These are phyloP conservation scores for Drosophila antonietae DNA, from an alignment of 2,888 invertebrate species.

Conservation along the genomic window DNA sequence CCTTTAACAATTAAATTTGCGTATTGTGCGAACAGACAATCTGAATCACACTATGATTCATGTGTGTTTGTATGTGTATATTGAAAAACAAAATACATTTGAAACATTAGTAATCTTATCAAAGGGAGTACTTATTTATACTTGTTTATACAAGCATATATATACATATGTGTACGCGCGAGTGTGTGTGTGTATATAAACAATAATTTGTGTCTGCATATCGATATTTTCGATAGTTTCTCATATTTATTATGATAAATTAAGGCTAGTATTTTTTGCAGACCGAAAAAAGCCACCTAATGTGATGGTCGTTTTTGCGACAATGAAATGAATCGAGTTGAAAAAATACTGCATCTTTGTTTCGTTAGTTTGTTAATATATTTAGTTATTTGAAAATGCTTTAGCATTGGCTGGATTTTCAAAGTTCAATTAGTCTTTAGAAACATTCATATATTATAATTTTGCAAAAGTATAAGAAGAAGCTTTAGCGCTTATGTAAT, in stretches of 20 bases:
- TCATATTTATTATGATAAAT: background rate
- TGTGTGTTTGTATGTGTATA: slow-evolving; percentile 28
- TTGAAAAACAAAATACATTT: slow-evolving; percentile 48
- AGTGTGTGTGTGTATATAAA: slow-evolving; percentile 22
- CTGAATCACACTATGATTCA: slow-evolving; percentile 48
- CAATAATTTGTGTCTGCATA: slow-evolving; percentile 22
- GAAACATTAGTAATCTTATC: slow-evolving; percentile 57
- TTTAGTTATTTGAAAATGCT: background rate
- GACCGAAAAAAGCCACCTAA: background rate
- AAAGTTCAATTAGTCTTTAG: no score
- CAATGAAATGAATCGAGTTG: slow-evolving; percentile 1
- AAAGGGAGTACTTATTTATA: slow-evolving; percentile 43
- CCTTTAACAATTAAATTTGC: slow-evolving; percentile 26
- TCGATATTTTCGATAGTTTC: slow-evolving; percentile 25
- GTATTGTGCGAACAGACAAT: slow-evolving; percentile 28
- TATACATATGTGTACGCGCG: background rate
- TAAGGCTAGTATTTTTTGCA: slow-evolving; percentile 15
- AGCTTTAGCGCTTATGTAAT: background rate
- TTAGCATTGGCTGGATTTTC: no score
- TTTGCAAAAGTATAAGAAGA: background rate
- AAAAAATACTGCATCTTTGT: background rate
- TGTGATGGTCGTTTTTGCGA: background rate
- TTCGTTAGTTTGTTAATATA: background rate
- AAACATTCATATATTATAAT: no score
- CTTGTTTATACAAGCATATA: slow-evolving; percentile 48